Evolutionary conservation across 2,888 invertebrate species (phyloP), one percentile per base, ranked within the genome.

Genomic region (Palloptera scutellata): DNA sequence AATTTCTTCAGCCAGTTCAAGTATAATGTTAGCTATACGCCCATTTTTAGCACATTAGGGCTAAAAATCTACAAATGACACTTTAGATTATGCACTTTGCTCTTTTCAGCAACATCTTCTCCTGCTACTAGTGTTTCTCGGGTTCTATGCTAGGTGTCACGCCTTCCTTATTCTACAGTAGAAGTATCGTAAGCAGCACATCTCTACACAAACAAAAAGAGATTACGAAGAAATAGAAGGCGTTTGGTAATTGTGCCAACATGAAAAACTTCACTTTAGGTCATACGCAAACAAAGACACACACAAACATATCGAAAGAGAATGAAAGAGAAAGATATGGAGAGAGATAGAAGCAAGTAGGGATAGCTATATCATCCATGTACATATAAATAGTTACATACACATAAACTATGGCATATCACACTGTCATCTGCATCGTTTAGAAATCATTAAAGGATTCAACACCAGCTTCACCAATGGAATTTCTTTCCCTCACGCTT

Each of bases 41-140:
- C 66, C 61, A n/a, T n/a, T n/a, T n/a, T n/a, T n/a, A 60, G 41
- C 61, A 53, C 61, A 66, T 66, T n/a, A n/a, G 60, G 54, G 43
- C 42, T 30, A 30, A 40, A 52, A 60, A 40, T 61, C 63, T 45
- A 66, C 64, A 70, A 70, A 70, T 67, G 64, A 70, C 70, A 70
- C 64, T 67, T 57, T 64, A 67, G 67, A 67, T 70, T 64, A 70
- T 70, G 67, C 67, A 67, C 61, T 70, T 64, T 55, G 60, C 48
- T 6, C 9, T n/a, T 30, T 53, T 55, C 19, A 20, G 51, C 11
- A 9, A 17, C 42, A 30, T 6, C 30, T 30, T 4, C 30, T 30
- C 30, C 30, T 30, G 3, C 30, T n/a, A n/a, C 30, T 30, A 30
- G 3, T 30, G 30, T 6, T 30, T 30, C 30, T 2, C 30, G 2